phyloP scores from a whole-genome alignment of 1,140 invertebrate genomes.

The Drosophila watanabei region DNA sequence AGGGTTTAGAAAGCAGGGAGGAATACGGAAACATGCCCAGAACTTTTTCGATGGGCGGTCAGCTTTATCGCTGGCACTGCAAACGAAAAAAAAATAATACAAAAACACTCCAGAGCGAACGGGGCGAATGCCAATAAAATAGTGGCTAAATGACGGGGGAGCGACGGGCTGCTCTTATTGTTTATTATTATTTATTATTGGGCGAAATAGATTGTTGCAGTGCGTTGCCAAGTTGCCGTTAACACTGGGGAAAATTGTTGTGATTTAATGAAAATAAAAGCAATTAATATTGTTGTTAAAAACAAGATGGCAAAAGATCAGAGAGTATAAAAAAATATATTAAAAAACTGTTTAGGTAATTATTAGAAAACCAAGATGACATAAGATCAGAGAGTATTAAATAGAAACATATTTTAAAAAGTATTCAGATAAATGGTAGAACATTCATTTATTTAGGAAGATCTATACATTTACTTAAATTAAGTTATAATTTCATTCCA shows the following conservation, averaged over 20 bases:
- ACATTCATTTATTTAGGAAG: not conserved
- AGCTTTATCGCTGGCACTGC: slow-evolving; percentile 51
- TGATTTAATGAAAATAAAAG: not conserved
- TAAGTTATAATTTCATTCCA: not conserved
- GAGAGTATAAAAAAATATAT: not conserved
- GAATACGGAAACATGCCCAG: slow-evolving; percentile 24
- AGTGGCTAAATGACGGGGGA: slow-evolving; percentile 34
- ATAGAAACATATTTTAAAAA: not conserved
- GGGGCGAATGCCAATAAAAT: slow-evolving; percentile 68
- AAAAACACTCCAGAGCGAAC: slow-evolving; percentile 29
- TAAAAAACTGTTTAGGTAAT: no score
- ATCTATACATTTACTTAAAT: not conserved
- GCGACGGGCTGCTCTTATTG: slow-evolving; percentile 44
- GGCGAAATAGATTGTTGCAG: slow-evolving; percentile 63
- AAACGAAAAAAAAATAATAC: slow-evolving; percentile 9
- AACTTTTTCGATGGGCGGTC: slow-evolving; percentile 44
- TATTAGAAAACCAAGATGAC: not conserved
- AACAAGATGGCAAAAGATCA: not conserved
- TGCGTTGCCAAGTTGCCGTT: slow-evolving; percentile 55
- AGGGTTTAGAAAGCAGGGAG: slow-evolving; percentile 34
- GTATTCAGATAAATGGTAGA: not conserved
- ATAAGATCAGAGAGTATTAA: not conserved
- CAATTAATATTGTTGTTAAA: not conserved
- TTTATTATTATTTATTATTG: slow-evolving; percentile 81
- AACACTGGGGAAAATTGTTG: not conserved